Conservation (phyloP, 2,797 vertebrate genomes). For the Halcyon smyrnensis region DNA sequence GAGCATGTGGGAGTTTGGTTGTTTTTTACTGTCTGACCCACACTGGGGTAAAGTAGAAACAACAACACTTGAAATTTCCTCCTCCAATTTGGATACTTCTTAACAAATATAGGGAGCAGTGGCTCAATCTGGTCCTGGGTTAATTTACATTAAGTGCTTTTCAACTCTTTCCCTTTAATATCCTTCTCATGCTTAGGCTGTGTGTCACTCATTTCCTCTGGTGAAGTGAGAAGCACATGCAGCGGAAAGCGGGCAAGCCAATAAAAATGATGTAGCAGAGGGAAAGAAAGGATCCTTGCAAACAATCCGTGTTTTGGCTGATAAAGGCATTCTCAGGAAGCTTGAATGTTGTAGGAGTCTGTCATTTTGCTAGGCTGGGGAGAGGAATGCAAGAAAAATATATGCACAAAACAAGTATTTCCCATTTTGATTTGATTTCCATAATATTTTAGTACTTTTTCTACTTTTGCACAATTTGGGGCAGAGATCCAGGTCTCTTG, state of each 20-base stretch:
- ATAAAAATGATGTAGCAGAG: slow-evolving; percentile 8
- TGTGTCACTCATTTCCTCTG: slow-evolving; percentile 30
- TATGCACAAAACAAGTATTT: not conserved
- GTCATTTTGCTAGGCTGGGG: not conserved
- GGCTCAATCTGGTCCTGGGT: not conserved
- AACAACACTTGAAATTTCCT: not conserved
- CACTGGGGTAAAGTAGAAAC: not conserved
- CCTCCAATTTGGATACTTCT: not conserved
- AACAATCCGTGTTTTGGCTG: slow-evolving; percentile 45
- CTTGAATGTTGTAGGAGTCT: not conserved
- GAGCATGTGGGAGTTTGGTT: not conserved
- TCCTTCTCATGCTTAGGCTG: not conserved
- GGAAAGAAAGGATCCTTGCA: not conserved
- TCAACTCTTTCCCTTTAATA: not conserved
- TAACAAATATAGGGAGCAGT: not conserved
- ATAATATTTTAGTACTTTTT: not conserved
- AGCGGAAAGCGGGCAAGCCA: not conserved
- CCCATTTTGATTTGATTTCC: not conserved
- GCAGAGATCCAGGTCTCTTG: not conserved
- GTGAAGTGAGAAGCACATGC: slow-evolving; percentile 10
- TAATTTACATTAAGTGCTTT: not conserved
- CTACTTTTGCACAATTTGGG: not conserved
- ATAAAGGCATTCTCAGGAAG: slow-evolving; percentile 59
- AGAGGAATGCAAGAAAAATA: not conserved
- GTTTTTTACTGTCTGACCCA: not conserved